A percentile compares a stretch with the other conserved stretches of the same genome.
These are phyloP conservation scores for Colistium nudipinnis DNA, from an alignment of 2,113 vertebrate species.

Conservation along the genomic window DNA sequence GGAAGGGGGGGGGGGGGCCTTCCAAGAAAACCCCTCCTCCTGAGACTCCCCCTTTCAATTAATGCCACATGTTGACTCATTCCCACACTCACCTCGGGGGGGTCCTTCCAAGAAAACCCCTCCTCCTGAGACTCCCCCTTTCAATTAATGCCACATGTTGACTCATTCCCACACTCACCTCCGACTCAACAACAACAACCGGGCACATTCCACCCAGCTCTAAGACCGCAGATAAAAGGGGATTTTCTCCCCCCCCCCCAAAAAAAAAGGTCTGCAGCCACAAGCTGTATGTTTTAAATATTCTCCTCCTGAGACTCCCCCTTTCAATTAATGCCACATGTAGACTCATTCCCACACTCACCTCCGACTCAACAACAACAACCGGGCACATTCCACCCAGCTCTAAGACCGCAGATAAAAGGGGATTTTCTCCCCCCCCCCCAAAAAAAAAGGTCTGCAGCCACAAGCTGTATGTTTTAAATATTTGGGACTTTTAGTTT, in stretches of 20 bases:
- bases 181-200: not conserved
- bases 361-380: not conserved
- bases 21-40: constrained; percentile 44
- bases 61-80: constrained; percentile 33
- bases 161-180: constrained; percentile 9
- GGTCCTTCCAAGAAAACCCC: constrained; percentile 31
- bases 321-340: constrained; percentile 42
- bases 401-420: not conserved
- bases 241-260: too few species aligned
- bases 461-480: not conserved
- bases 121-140: constrained; percentile 41
- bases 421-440: not conserved
- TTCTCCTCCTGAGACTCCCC: constrained; percentile 48
- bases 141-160: constrained; percentile 53
- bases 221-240: not conserved
- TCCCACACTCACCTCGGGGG: constrained; percentile 2
- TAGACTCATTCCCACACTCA: not conserved
- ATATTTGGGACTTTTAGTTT: not conserved
- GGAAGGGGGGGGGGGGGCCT: constrained; percentile 8
- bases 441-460: too few species aligned
- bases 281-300: not conserved
- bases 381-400: constrained; percentile 3
- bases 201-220: constrained; percentile 2
- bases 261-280: too few species aligned
- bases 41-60: constrained; percentile 46